These are phyloP conservation scores for Drosophila sordidula DNA, from an alignment of 2,888 invertebrate species.

Conservation along the genomic window DNA sequence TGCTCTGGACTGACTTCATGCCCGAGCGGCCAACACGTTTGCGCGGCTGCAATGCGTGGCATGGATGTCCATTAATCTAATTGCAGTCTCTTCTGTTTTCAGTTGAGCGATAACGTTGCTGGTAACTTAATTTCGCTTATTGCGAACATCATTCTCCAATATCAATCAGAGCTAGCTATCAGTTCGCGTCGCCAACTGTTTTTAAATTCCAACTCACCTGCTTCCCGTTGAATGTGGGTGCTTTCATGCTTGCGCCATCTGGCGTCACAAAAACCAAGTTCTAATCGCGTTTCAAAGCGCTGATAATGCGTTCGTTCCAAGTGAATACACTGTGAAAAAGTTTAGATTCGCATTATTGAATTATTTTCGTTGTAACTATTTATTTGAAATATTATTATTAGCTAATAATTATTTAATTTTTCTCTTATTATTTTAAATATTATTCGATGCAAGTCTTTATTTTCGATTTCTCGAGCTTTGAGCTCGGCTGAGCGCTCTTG, in stretches of 20 bases:
- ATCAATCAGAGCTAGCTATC: constrained; percentile 51
- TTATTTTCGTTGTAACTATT: neutral
- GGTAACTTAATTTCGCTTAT: constrained; percentile 17
- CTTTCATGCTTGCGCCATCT: constrained; percentile 31
- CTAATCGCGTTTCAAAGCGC: constrained; percentile 1
- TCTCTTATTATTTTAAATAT: too few relatives aligned
- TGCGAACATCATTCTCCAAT: constrained; percentile 59
- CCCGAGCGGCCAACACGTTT: constrained; percentile 2
- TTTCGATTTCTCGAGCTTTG: neutral
- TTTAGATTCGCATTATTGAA: neutral
- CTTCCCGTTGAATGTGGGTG: neutral
- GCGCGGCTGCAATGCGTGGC: constrained; percentile 49
- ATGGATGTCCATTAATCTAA: constrained; percentile 52
- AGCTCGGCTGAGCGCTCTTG: neutral
- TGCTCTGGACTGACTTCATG: constrained; percentile 32
- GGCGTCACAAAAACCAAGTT: constrained; percentile 6
- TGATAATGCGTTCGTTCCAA: constrained; percentile 19
- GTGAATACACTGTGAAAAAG: constrained; percentile 8
- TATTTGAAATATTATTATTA: too few relatives aligned
- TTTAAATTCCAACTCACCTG: constrained; percentile 32
- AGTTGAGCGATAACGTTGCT: constrained; percentile 36
- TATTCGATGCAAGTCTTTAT: too few relatives aligned
- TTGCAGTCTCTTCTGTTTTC: constrained; percentile 17
- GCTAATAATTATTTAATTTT: too few relatives aligned
- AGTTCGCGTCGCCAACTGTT: constrained; percentile 1